Evolutionary conservation across 2,888 invertebrate species (phyloP).

Genomic region (Nephrotoma flavescens): DNA sequence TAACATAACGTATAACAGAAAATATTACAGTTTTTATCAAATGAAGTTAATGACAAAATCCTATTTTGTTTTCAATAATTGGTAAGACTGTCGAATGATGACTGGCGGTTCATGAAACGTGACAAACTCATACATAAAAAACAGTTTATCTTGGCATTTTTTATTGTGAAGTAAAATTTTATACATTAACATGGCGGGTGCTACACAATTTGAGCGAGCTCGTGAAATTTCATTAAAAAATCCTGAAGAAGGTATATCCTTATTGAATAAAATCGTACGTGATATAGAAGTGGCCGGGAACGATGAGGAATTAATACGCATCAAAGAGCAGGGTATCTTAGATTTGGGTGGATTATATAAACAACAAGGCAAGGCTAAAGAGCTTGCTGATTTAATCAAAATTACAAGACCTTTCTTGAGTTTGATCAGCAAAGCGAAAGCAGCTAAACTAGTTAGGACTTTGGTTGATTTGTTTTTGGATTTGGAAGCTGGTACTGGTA

Average conservation of each 20-base stretch:
- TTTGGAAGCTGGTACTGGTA: constrained; percentile 90
- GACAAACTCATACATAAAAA: constrained; percentile 1
- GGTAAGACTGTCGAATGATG: not conserved
- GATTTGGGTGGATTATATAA: constrained; percentile 85
- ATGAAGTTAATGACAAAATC: not conserved
- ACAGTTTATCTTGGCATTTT: not conserved
- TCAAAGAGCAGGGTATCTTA: constrained; percentile 86
- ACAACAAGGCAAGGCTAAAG: constrained; percentile 86
- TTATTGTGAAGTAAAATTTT: not conserved
- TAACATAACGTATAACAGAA: not conserved
- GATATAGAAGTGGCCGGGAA: constrained; percentile 62
- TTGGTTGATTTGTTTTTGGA: constrained; percentile 96
- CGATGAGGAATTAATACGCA: constrained; percentile 81
- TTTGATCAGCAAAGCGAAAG: constrained; percentile 96
- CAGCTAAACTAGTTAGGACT: constrained; percentile 92
- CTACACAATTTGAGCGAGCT: constrained; percentile 76
- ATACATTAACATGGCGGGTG: constrained; percentile 56
- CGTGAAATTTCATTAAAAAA: constrained; percentile 59
- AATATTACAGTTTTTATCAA: not conserved
- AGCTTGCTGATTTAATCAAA: constrained; percentile 83
- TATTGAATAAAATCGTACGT: constrained; percentile 62
- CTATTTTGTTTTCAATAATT: not conserved
- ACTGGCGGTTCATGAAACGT: not conserved
- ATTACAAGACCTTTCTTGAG: constrained; percentile 89
- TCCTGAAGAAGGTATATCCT: constrained; percentile 58